These are phyloP conservation scores for Urechis unicinctus DNA, from an alignment of 2,888 invertebrate species.

Conservation along the genomic window DNA sequence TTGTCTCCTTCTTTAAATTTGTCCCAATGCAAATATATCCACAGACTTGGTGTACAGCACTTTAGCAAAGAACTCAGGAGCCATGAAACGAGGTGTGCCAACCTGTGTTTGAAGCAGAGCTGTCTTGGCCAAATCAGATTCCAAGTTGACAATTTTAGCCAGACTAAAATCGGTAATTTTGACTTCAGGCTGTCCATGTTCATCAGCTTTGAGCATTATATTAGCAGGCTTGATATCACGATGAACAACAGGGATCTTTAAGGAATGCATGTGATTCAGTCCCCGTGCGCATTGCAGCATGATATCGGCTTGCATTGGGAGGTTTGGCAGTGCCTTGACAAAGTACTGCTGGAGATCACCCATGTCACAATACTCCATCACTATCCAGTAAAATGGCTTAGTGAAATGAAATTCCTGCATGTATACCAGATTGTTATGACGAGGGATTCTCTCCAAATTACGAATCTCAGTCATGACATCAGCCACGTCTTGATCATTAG, in stretches of 20 bases:
- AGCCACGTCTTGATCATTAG: background rate
- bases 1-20: background rate
- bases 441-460: background rate
- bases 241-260: background rate
- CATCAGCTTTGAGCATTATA: background rate
- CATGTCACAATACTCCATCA: background rate
- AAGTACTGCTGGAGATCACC: background rate
- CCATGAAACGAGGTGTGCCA: background rate
- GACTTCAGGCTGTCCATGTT: background rate
- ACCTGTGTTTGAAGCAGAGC: background rate
- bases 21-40: background rate
- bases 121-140: background rate
- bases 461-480: background rate
- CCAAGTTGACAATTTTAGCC: background rate
- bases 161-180: background rate
- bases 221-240: background rate
- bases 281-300: background rate
- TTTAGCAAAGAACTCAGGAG: background rate
- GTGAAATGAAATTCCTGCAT: background rate
- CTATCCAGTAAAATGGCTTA: background rate
- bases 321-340: background rate
- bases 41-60: background rate
- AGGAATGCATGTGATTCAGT: background rate
- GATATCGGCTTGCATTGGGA: background rate
- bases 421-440: background rate